phyloP scores from a whole-genome alignment of 2,888 invertebrate genomes.

The Arctia plantaginis region DNA sequence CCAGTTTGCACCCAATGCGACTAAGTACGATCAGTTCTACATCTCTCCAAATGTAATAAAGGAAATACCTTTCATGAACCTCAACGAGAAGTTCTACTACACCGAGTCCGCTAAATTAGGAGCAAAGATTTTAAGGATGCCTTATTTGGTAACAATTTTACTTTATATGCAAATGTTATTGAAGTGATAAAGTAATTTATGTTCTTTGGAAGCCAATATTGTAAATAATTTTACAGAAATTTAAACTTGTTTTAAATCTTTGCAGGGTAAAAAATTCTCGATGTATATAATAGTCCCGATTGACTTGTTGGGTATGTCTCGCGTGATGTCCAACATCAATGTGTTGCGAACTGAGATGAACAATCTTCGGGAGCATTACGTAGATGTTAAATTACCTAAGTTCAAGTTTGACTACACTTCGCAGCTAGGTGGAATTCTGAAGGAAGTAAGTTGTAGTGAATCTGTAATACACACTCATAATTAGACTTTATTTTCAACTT shows the following conservation, averaged over 20 bases:
- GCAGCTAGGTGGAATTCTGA: constrained; percentile 86
- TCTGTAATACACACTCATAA: too few species aligned
- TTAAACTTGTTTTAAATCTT: not conserved
- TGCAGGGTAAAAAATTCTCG: constrained; percentile 90
- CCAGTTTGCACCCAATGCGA: constrained; percentile 88
- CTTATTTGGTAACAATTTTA: constrained; percentile 87
- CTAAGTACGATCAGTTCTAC: constrained; percentile 88
- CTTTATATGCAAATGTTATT: not conserved
- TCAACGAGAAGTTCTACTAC: constrained; percentile 88
- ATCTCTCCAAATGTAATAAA: constrained; percentile 77
- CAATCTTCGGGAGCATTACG: constrained; percentile 86
- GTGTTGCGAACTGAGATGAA: constrained; percentile 86
- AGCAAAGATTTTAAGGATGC: constrained; percentile 90
- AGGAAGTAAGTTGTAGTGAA: constrained; percentile 81
- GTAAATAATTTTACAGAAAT: not conserved
- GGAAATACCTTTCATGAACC: constrained; percentile 89
- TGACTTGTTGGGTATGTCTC: constrained; percentile 87
- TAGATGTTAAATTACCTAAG: constrained; percentile 90
- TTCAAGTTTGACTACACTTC: constrained; percentile 91
- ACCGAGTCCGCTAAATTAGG: constrained; percentile 88
- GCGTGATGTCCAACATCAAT: constrained; percentile 86
- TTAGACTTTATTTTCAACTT: too few species aligned
- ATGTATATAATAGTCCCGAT: constrained; percentile 92
- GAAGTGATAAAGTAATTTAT: not conserved
- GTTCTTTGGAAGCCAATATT: not conserved